Base-by-base conservation (phyloP, 2,797 vertebrate genomes). In the Ibycter americanus region DNA sequence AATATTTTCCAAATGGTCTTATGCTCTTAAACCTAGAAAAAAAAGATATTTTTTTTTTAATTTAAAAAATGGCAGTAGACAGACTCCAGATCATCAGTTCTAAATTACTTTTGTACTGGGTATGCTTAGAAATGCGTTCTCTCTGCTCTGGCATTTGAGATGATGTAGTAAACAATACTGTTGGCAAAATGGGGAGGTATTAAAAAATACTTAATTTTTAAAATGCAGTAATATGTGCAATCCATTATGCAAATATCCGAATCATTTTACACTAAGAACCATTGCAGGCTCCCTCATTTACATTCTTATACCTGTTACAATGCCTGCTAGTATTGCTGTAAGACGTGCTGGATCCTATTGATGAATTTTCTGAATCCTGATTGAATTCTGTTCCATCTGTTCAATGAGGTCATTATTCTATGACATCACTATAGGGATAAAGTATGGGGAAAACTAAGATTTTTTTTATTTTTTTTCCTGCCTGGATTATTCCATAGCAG, bases 341-440 rank as follows among this genome's bases (percentile, higher is more conserved):
- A 95, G 97, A 95, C 2, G 9, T 15, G 9, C 46, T 88, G 79
- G 72, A 96, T 96, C 79, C 89, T 88, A n/a, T 78, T 96, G 97
- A 97, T 97, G 92, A 70, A 97, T 97, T 95, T 81, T 66, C 79
- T 88, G 87, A 88, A 93, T 68, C 79, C 93, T 94, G 84, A 81
- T 93, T 95, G 83, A 96, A 91, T 96, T 96, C 87, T 92, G 76
- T 86, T 96, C 96, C 96, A 97, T 97, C 97, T 97, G 97, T 93
- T 97, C 94, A 86, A 15, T 94, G 90, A 96, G 87, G 93, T 96
- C 92, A 78, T 97, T 95, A 94, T 81, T 94, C 80, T 92, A 46
- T 97, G 96, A 97, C 97, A 95, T 97, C 94, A 96, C 89, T 72
- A 9, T 36, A 38, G 74, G 56, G 61, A 81, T 83, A 66, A 95